Evolutionary conservation across 2,113 vertebrate species (phyloP), one percentile per base, ranked within the genome.

Genomic region (Vireo altiloquus): DNA sequence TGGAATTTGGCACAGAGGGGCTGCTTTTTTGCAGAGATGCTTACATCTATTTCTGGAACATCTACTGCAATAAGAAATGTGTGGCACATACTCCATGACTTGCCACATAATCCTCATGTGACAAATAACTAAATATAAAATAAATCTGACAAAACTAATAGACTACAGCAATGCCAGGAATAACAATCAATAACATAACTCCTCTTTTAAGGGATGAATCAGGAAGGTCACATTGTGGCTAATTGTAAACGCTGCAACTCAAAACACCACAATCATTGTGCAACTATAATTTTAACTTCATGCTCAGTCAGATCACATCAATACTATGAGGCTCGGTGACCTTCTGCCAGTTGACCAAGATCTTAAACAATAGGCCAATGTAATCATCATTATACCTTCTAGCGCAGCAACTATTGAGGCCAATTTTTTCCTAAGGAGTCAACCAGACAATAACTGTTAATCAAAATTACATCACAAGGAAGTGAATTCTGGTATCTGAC

Each of bases 41-140:
- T 94, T 89, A 92, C 82, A 75, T 95, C 75, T 94, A 96, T 94
- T 94, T 96, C 85, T 93, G 94, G 93, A 90, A 93, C 94, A 95
- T 95, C 94, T 96, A 82, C 82, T 93, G 90, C 87, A 95, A 94
- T 95, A 97, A 95, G 93, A 92, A 90, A 90, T 94, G 46, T 85
- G 82, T 94, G 87, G 75, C 89, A 92, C 81, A 92, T 89, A 91
- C 35, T 87, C 84, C 63, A 85, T 72, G 92, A 76, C 81, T 96
- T 92, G 89, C 87, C 89, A 94, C 82, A 87, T 79, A 95, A 95
- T 95, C 89, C 87, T 91, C 89, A 72, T 91, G 87, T 96, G 90
- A 78, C 90, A 97, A 92, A 95, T 95, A 96, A 95, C 65, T 61
- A 83, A 95, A 95, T 94, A 71, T 90, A 93, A 95, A 94, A 95